Evolutionary conservation across 2,888 invertebrate species (phyloP), one percentile per base, ranked within the genome.

Genomic region (Malachius bipustulatus): DNA sequence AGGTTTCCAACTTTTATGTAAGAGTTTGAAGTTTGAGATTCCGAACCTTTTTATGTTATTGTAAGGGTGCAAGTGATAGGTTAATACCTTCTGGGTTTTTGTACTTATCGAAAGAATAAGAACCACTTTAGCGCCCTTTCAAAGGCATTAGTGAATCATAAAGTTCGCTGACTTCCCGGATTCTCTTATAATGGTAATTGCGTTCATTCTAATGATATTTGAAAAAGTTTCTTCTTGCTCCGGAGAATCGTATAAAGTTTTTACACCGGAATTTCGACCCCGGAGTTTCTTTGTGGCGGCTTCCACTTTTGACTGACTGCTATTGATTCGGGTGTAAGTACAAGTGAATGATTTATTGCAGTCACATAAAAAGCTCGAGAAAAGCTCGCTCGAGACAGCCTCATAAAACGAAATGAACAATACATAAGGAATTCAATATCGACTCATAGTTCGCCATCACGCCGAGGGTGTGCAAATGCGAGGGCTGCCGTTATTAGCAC

Each of bases 341-440:
- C 24, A 19, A 19, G 24, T 19, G 24, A 19, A 19, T 19, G 24
- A 19, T 19, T 19, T 19, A 19, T 19, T 19, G 24, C 24, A 19
- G n/a, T 8, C 24, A 19, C 24, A 19, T 19, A 19, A 19, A 19
- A 19, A 19, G 24, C n/a, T 6, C 6, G 24, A 8, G 24, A 19
- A 19, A 19, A 19, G 6, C n/a, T n/a, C n/a, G 6, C 6, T n/a
- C 6, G 24, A 19, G 24, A 19, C 6, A 8, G n/a, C 6, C 24
- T 19, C 24, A 19, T 19, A 19, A 19, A 19, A 19, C n/a, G 24
- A 19, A 19, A 19, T 19, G 24, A 19, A 19, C 24, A 19, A 19
- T 19, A 19, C 24, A 19, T 19, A 19, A 19, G 24, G 24, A 19
- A 19, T 19, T 19, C 24, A 19, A 19, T 19, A 19, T 19, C 24